phyloP scores from a whole-genome alignment of 2,888 invertebrate species.

The Candidula unifasciata region DNA sequence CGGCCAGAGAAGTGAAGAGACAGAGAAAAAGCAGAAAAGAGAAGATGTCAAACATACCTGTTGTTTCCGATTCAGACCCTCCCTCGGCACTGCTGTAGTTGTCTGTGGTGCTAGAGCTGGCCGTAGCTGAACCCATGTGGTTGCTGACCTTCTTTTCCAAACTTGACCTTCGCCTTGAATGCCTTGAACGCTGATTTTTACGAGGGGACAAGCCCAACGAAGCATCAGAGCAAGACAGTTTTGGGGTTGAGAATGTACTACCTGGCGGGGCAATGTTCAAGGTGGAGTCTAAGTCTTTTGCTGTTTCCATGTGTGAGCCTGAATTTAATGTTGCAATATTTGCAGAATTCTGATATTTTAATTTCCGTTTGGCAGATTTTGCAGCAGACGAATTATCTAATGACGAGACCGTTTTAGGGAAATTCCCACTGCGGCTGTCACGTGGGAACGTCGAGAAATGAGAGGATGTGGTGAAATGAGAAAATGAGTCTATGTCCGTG shows the following conservation, averaged over 20 bases:
- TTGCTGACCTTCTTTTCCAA: constrained; percentile 2
- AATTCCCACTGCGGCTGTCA: constrained; percentile 54
- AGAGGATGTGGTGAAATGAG: constrained; percentile 38
- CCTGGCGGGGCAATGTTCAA: not conserved
- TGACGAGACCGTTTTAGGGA: constrained; percentile 57
- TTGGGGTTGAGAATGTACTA: not conserved
- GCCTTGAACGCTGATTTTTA: constrained; percentile 16
- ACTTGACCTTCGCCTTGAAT: constrained; percentile 20
- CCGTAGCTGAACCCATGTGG: not conserved
- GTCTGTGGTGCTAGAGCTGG: constrained; percentile 51
- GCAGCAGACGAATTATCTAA: constrained; percentile 54
- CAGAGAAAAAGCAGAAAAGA: not conserved
- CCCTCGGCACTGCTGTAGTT: constrained; percentile 60
- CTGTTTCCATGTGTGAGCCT: not conserved
- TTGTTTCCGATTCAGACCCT: constrained; percentile 56
- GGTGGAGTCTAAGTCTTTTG: not conserved
- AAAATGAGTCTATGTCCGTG: constrained; percentile 49
- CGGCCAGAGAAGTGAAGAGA: not conserved
- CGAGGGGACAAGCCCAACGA: constrained; percentile 34
- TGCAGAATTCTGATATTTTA: constrained; percentile 53
- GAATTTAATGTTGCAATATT: not conserved
- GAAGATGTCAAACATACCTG: constrained; percentile 49
- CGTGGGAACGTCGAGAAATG: constrained; percentile 63
- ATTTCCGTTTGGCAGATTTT: constrained; percentile 64
- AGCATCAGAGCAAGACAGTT: not conserved